Conservation (phyloP, 2,888 invertebrate genomes). For the Philopedon plagiatum region DNA sequence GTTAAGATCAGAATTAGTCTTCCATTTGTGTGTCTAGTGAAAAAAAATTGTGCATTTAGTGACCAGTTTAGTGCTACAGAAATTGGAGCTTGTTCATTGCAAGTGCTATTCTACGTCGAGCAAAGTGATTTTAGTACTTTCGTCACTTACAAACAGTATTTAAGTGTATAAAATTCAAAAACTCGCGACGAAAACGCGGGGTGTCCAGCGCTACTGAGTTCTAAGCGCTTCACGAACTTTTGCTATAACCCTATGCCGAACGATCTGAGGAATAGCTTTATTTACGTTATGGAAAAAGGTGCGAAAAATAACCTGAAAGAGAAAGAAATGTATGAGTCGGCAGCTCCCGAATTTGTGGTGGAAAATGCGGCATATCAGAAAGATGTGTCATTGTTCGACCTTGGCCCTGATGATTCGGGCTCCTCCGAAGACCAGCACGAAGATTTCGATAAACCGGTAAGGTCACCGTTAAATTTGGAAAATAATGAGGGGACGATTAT, state of each 20-base stretch:
- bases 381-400: conserved; percentile 43
- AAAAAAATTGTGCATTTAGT: too few species aligned
- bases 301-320: conserved; percentile 29
- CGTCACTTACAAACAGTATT: too few species aligned
- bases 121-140: too few species aligned
- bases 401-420: conserved; percentile 47
- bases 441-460: conserved; percentile 3
- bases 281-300: conserved; percentile 23
- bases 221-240: too few species aligned
- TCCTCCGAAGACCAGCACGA: conserved; percentile 35
- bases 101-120: too few species aligned
- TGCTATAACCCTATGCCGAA: not conserved
- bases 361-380: conserved; percentile 12
- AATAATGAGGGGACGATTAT: conserved; percentile 31
- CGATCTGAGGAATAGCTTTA: conserved; percentile 17
- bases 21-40: too few species aligned
- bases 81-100: too few species aligned
- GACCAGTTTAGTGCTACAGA: too few species aligned
- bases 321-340: not conserved
- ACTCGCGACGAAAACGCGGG: too few species aligned
- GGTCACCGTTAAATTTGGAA: conserved; percentile 30
- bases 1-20: too few species aligned
- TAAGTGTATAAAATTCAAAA: too few species aligned
- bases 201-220: too few species aligned
- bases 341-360: not conserved